Evolutionary conservation across 2,113 vertebrate genomes (phyloP), one percentile per base, ranked within the genome.

Genomic region (Glareola pratincola): DNA sequence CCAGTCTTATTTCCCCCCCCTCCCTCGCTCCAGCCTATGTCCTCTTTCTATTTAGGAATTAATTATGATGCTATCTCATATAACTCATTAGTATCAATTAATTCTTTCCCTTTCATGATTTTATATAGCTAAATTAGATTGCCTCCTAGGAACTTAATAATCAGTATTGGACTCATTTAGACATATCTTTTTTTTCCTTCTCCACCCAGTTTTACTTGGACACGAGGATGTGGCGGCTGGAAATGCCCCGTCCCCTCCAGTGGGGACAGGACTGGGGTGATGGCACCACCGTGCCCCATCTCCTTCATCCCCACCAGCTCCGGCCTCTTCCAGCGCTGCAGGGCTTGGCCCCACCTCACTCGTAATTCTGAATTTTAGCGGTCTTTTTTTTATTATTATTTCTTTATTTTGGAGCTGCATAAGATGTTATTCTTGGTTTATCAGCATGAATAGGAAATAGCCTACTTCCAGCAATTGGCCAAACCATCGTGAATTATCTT

Each of bases 31-130:
- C 94, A 96, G 96, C 96, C 96, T 72, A 24, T 97, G 94, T 96
- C 97, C 97, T 97, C 97, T 96, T 98, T 96, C 97, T 97, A 97
- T 97, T 97, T 97, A 97, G 96, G 96, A 97, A 98, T 98, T 97
- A 98, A 98, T 98, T 98, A 97, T 96, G 97, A 97, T 98, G 96
- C 94, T 98, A 97, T 97, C 97, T 98, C 45, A 0, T 97, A 80
- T 91, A 97, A 97, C 97, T 97, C 97, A 97, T 98, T 98, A 98
- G 96, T 97, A 98, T 97, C 97, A 98, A 97, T 97, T 98, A 98
- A 97, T 98, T 97, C 96, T 97, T 97, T 73, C 83, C 91, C 96
- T 98, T 97, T 97, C 96, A 97, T 97, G 97, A 97, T 97, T 97
- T 97, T 90, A 96, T 98, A 97, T 95, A 97, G 97, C 97, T 97